phyloP scores from a whole-genome alignment of 2,113 vertebrate species.

The Asarcornis scutulata region DNA sequence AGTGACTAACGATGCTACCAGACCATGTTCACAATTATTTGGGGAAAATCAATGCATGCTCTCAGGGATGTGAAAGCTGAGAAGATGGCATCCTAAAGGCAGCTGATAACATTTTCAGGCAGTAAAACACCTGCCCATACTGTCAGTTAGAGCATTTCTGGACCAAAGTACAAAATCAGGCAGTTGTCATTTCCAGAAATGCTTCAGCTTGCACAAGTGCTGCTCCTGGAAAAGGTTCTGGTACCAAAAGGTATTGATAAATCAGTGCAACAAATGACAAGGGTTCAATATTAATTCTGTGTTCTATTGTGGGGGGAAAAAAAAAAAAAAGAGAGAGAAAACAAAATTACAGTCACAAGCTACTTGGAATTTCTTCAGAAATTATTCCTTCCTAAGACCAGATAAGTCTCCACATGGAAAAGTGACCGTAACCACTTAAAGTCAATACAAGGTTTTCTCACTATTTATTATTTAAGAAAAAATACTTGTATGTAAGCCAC shows the following conservation, averaged over 20 bases:
- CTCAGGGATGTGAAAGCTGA: background rate
- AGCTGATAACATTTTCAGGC: background rate
- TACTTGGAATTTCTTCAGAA: background rate
- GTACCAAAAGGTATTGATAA: background rate
- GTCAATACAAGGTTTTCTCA: background rate
- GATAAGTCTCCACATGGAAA: background rate
- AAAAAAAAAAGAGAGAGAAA: background rate
- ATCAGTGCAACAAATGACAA: background rate
- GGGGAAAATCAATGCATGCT: background rate
- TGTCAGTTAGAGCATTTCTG: background rate
- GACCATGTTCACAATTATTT: background rate
- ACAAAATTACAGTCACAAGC: background rate
- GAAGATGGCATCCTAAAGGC: background rate
- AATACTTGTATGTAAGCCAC: background rate
- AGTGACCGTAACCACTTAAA: background rate
- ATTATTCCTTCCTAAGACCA: background rate
- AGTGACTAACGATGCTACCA: rapidly evolving
- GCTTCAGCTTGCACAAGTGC: background rate
- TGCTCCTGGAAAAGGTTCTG: background rate
- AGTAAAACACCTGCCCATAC: background rate
- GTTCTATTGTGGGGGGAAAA: background rate
- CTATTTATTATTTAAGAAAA: background rate
- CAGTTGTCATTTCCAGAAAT: background rate
- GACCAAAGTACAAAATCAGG: background rate
- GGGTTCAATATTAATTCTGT: background rate